phyloP scores from a whole-genome alignment of 1,140 invertebrate genomes.

The Schlechtendalia chinensis region DNA sequence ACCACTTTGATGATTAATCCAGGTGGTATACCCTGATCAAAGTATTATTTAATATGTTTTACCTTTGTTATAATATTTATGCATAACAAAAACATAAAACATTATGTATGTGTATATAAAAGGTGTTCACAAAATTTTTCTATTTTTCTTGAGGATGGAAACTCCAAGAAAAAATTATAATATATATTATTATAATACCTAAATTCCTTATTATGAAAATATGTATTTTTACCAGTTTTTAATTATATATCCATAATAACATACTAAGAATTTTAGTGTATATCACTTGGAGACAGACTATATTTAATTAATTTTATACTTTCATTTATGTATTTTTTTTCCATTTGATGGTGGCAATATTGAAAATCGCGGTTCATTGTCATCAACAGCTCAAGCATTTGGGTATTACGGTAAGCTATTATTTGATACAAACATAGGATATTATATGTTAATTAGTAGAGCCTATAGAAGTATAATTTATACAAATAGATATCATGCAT shows the following conservation, averaged over 20 bases:
- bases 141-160: no score
- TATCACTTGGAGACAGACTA: constrained; percentile 34
- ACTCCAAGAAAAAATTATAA: no score
- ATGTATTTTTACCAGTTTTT: no score
- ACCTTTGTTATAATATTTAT: neutral
- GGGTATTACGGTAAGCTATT: constrained; percentile 98
- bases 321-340: constrained; percentile 32
- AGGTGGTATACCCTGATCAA: constrained; percentile 36
- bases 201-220: no score
- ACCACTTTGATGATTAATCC: constrained; percentile 30
- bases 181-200: no score
- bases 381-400: constrained; percentile 82
- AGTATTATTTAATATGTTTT: neutral
- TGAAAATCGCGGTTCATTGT: constrained; percentile 14
- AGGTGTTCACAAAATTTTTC: no score
- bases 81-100: neutral
- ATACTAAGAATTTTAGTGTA: constrained; percentile 19
- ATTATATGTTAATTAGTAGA: neutral
- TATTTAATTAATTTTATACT: neutral
- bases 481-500: constrained; percentile 5
- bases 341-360: constrained; percentile 29
- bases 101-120: neutral
- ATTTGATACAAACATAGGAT: constrained; percentile 48
- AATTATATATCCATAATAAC: neutral
- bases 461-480: constrained; percentile 8